These are phyloP conservation scores for Rhagonycha lutea DNA, from an alignment of 2,888 invertebrate species.

Conservation along the genomic window DNA sequence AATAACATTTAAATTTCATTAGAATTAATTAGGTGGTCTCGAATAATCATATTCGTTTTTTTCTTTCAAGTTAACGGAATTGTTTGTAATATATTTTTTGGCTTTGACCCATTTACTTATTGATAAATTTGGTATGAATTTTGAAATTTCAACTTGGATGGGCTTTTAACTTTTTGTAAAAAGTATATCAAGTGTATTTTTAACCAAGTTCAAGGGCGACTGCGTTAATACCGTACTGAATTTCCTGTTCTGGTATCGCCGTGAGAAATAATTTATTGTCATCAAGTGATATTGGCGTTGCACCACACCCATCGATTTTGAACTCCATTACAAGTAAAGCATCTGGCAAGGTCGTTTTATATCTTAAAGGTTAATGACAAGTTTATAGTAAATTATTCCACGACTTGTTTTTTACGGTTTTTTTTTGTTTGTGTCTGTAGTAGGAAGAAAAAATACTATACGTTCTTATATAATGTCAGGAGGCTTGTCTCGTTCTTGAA, in stretches of 20 bases:
- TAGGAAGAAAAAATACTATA: background rate
- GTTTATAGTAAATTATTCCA: background rate
- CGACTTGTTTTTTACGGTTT: background rate
- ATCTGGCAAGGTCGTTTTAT: background rate
- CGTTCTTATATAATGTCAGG: background rate
- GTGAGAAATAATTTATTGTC: background rate
- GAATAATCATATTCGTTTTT: background rate
- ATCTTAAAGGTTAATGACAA: conserved; percentile 2
- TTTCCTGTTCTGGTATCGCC: background rate
- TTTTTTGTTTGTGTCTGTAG: background rate
- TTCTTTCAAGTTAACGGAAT: background rate
- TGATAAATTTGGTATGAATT: background rate
- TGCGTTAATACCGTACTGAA: background rate
- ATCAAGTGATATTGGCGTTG: background rate
- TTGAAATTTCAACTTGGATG: background rate
- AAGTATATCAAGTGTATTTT: background rate
- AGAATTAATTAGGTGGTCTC: background rate
- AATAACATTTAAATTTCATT: background rate
- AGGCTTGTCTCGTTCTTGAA: background rate
- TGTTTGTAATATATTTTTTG: background rate
- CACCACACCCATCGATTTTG: background rate
- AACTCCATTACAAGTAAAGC: background rate
- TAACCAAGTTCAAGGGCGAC: background rate
- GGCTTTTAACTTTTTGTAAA: background rate
- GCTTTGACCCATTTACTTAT: background rate